Conservation (phyloP, 2,888 invertebrate species). For the Beris morrisii region DNA sequence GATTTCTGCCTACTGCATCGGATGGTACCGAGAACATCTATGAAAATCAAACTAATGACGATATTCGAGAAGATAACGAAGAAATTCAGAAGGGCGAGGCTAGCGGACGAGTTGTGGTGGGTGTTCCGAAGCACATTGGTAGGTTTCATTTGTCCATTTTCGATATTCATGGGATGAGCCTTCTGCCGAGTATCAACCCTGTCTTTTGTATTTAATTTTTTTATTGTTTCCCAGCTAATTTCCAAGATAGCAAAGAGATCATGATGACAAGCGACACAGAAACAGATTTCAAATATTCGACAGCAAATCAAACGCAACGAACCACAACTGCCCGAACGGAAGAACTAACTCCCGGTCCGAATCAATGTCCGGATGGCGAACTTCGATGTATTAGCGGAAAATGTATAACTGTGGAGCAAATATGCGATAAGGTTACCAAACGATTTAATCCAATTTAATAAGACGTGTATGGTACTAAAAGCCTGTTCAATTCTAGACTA, state of each 20-base stretch:
- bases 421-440: constrained; percentile 60
- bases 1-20: constrained; percentile 37
- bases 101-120: constrained; percentile 36
- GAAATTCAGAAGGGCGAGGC: constrained; percentile 40
- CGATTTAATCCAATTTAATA: not conserved
- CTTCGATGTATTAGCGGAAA: constrained; percentile 66
- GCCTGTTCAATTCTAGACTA: constrained; percentile 43
- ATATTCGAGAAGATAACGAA: constrained; percentile 32
- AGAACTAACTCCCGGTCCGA: constrained; percentile 54
- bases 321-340: constrained; percentile 41
- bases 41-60: constrained; percentile 31
- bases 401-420: constrained; percentile 65
- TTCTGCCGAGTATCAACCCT: too few relatives aligned
- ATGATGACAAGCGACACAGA: constrained; percentile 63
- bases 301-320: constrained; percentile 31
- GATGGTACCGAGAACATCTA: constrained; percentile 44
- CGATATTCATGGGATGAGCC: too few relatives aligned
- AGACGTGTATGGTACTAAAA: not conserved
- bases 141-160: not conserved
- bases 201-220: not conserved
- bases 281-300: constrained; percentile 53
- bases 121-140: constrained; percentile 39
- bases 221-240: constrained; percentile 55
- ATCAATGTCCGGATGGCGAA: constrained; percentile 59
- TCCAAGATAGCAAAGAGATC: constrained; percentile 63